A percentile compares a stretch with the other conserved stretches of the same genome.
Conservation (phyloP, 2,797 vertebrate species). For the Typhlichthys subterraneus region DNA sequence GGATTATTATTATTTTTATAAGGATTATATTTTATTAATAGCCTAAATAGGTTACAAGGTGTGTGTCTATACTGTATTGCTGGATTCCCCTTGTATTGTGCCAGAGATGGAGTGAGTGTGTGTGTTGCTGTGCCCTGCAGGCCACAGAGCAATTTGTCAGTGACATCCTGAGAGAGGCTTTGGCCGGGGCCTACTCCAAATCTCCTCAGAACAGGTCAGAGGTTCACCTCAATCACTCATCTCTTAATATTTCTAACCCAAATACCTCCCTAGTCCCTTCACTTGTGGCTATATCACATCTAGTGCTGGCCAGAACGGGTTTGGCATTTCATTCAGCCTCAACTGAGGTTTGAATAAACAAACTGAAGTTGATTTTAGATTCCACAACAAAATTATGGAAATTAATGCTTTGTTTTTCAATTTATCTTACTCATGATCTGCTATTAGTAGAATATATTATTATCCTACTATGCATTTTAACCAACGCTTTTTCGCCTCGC, state of each 20-base stretch:
- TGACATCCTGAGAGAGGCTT: slow-evolving; percentile 90
- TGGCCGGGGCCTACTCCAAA: slow-evolving; percentile 86
- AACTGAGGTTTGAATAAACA: neutral
- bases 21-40: too few relatives aligned
- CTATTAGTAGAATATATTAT: too few relatives aligned
- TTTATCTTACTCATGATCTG: too few relatives aligned
- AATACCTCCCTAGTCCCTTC: slow-evolving; percentile 31
- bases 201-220: slow-evolving; percentile 91
- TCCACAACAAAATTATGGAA: too few relatives aligned
- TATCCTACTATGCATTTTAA: too few relatives aligned
- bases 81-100: slow-evolving; percentile 32
- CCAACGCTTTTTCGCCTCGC: too few relatives aligned
- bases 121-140: slow-evolving; percentile 62
- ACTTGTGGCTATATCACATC: neutral
- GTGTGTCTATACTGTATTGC: neutral
- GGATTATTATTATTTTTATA: too few relatives aligned
- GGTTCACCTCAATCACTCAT: slow-evolving; percentile 4
- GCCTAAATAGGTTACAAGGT: neutral
- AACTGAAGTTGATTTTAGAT: neutral
- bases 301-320: neutral
- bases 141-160: slow-evolving; percentile 93
- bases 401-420: too few relatives aligned
- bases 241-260: slow-evolving; percentile 19
- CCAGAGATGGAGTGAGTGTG: neutral
- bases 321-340: neutral